Evolutionary conservation across 2,888 invertebrate species (phyloP).

Genomic region (Cryptops parisi): DNA sequence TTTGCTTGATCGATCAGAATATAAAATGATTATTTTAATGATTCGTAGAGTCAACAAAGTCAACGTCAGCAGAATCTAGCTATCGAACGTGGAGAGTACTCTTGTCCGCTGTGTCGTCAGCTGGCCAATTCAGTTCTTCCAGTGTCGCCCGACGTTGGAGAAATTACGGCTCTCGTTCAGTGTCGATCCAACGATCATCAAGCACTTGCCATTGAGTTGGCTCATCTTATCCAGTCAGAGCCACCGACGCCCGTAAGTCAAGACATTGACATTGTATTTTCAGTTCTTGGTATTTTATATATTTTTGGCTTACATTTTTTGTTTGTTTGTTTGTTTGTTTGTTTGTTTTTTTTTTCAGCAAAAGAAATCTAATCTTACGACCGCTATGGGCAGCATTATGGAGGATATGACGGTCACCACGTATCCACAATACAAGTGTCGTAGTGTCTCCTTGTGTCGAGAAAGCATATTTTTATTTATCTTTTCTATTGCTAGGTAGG

Average conservation of each 20-base stretch:
- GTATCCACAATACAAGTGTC: slow-evolving; percentile 48
- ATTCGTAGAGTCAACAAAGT: slow-evolving; percentile 19
- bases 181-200: slow-evolving; percentile 31
- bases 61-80: slow-evolving; percentile 59
- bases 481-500: slow-evolving; percentile 32
- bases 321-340: slow-evolving; percentile 12
- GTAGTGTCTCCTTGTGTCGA: slow-evolving; percentile 44
- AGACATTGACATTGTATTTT: too few species aligned
- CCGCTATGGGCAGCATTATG: slow-evolving; percentile 39
- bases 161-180: slow-evolving; percentile 42
- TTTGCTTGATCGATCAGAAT: neutral
- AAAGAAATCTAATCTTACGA: slow-evolving; percentile 30
- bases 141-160: slow-evolving; percentile 37
- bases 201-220: slow-evolving; percentile 26
- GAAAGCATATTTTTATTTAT: slow-evolving; percentile 70
- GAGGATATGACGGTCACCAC: slow-evolving; percentile 85
- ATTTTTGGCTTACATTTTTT: slow-evolving; percentile 8
- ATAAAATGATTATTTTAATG: neutral
- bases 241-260: slow-evolving; percentile 27
- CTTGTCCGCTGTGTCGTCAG: slow-evolving; percentile 89
- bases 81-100: slow-evolving; percentile 69
- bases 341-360: too few species aligned
- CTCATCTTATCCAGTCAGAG: slow-evolving; percentile 37
- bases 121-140: slow-evolving; percentile 77
- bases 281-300: too few species aligned